Base-by-base conservation (phyloP, 1,140 invertebrate species). In the Cherax quadricarinatus region DNA sequence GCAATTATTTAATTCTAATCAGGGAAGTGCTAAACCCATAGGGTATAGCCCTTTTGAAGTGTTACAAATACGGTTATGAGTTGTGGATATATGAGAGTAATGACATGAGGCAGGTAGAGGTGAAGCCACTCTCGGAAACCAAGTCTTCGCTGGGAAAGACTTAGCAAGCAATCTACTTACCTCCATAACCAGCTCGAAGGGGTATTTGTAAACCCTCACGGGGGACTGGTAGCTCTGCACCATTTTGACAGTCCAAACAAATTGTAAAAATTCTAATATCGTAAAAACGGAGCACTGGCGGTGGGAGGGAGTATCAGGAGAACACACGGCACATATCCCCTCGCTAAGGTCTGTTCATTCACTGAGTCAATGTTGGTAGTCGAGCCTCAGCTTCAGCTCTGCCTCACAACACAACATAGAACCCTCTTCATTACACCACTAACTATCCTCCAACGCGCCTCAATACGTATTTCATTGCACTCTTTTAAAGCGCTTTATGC, bases 201-300 rank as follows among this genome's bases (percentile, higher is more conserved):
- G 98, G 95, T 98, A 97, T 96, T 99, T 99, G 96, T 99, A 99
- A 88, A 99, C 98, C 96, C 98, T 96, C 6, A 99, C 97, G 93
- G 98, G 98, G 91, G 98, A 98, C 95, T 98, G 97, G 95, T 99
- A 99, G 95, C 98, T 98, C 95, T 99, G 98, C 94, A 99, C 98
- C 98, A 99, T 99, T 81, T 93, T 95, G 70, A 48, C 49, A 51
- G 30, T 18, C 18, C 1, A 66, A 4, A 73, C 51, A 16, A 78
- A 48, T 75, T 80, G 60, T 30, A 60, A 66, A 70, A 70, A 53
- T 83, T 82, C 62, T 70, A 79, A 83, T 48, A 53, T n/a, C 57
- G 53, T 57, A 57, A 86, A 91, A 86, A 78, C 14, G 53, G 16
- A 85, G 73, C 82, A 91, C 89, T 86, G 73, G 78, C 62, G 30